A percentile compares a stretch with the other conserved stretches of the same genome.
Evolutionary conservation across 2,113 vertebrate species (phyloP).

Genomic region (Dicaeum eximium): DNA sequence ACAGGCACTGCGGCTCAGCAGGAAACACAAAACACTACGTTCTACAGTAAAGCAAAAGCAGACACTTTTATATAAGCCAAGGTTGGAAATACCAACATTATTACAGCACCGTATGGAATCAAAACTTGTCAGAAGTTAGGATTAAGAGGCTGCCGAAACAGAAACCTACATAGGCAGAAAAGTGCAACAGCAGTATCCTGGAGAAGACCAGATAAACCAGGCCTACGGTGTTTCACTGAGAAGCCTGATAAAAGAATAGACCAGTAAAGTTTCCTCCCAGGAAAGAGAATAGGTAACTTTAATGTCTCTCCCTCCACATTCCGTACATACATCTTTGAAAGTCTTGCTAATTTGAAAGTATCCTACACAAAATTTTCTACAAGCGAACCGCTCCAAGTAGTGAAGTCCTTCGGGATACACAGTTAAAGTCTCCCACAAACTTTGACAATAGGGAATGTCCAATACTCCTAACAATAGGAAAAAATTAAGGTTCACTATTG

Average conservation of each 20-base stretch:
- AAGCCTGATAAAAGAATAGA: constrained; percentile 34
- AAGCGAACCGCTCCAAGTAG: background rate
- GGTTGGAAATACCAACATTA: constrained; percentile 11
- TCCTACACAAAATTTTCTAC: constrained; percentile 8
- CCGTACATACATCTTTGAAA: constrained; percentile 2
- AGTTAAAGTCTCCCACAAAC: constrained; percentile 32
- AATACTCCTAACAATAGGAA: background rate
- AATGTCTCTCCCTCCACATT: constrained; percentile 16
- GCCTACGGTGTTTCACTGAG: constrained; percentile 12
- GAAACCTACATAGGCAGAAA: constrained; percentile 26
- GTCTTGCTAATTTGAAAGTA: constrained; percentile 9
- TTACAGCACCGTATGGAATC: constrained; percentile 27
- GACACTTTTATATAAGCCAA: constrained; percentile 13
- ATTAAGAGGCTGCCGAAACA: constrained; percentile 52
- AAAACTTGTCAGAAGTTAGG: constrained; percentile 27
- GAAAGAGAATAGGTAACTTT: constrained; percentile 29
- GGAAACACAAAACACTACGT: constrained; percentile 13
- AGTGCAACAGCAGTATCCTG: constrained; percentile 1
- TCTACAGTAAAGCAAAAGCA: constrained; percentile 20
- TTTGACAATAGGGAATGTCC: constrained; percentile 28
- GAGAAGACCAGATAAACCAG: background rate
- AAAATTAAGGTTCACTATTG: constrained; percentile 22
- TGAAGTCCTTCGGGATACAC: constrained; percentile 41
- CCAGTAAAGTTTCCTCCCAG: background rate
- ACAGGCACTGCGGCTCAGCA: background rate